Base-by-base conservation (phyloP, 1,140 invertebrate species). In the Nebria ingens region DNA sequence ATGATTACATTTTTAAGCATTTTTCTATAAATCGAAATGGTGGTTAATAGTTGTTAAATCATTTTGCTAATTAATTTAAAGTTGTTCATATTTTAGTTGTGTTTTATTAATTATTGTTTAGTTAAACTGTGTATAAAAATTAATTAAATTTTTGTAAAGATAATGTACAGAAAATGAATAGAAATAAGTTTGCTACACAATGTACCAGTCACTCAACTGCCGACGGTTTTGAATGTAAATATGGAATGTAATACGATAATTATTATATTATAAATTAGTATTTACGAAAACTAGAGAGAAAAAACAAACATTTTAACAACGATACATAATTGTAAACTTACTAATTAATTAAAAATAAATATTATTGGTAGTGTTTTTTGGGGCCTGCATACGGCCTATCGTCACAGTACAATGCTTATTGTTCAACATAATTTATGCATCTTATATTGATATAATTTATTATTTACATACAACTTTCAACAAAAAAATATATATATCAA, bases 381-480 rank as follows among this genome's bases (percentile, higher is more conserved):
- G 9, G 40, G 40, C 17, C 40, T 6, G n/a, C 25, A 45, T 4
- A 45, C 15, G 40, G 40, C 40, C 40, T 45, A 45, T 12, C 25
- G 40, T 45, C 40, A 45, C 40, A 45, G 40, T 45, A 45, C 40
- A 45, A 45, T 45, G 40, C 40, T 45, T 45, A 17, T 45, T 45
- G 40, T 45, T 45, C 40, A 45, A 9, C 40, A 45, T 11, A 4
- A 45, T 45, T 45, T 45, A 17, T 45, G 40, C 40, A 45, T 11
- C 40, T 6, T 34, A 34, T 34, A 34, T 34, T 9, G 6, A 34
- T 34, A 34, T 45, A 12, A 45, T 45, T 45, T 12, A 12, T 45
- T 45, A 17, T 17, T 4, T 45, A 45, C 6, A 45, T 45, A 17
- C 40, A 17, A 45, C 9, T 45, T 45, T 45, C 40, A 45, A 45